phyloP scores from a whole-genome alignment of 2,797 vertebrate species.

The Mycteria americana region DNA sequence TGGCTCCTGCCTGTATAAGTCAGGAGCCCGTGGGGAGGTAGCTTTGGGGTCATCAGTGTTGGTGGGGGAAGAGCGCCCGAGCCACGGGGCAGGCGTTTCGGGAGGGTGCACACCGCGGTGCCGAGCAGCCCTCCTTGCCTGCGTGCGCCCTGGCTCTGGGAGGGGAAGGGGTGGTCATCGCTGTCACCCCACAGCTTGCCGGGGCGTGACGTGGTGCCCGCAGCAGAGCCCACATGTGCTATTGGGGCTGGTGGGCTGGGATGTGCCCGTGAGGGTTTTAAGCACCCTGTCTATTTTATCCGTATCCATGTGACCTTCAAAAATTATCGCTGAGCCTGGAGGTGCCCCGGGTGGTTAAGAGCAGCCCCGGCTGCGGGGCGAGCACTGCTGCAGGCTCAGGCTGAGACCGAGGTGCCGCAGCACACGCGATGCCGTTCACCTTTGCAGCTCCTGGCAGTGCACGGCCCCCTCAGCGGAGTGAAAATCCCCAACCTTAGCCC shows the following conservation, averaged over 20 bases:
- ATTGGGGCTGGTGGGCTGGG: background rate
- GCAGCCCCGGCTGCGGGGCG: background rate
- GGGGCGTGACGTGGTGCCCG: fast-evolving
- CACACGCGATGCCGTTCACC: fast-evolving
- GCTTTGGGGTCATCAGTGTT: background rate
- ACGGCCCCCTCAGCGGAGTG: fast-evolving
- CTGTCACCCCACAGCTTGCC: fast-evolving
- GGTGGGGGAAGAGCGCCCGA: fast-evolving
- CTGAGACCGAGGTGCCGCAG: background rate
- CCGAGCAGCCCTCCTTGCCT: background rate
- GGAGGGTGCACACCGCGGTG: background rate
- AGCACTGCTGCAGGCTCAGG: background rate
- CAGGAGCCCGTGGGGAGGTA: background rate
- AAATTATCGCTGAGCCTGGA: background rate
- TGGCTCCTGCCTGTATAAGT: background rate
- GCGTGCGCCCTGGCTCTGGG: background rate
- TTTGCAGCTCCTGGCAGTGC: background rate
- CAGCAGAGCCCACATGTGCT: background rate
- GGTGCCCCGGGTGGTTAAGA: background rate
- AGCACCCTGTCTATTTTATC: background rate
- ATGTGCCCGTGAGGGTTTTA: background rate
- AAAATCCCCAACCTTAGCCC: background rate
- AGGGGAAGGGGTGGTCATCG: background rate
- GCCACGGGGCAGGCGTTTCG: fast-evolving
- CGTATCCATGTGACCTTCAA: background rate